These are phyloP conservation scores for Gibbula magus DNA, from an alignment of 2,888 invertebrate genomes.

Conservation along the genomic window DNA sequence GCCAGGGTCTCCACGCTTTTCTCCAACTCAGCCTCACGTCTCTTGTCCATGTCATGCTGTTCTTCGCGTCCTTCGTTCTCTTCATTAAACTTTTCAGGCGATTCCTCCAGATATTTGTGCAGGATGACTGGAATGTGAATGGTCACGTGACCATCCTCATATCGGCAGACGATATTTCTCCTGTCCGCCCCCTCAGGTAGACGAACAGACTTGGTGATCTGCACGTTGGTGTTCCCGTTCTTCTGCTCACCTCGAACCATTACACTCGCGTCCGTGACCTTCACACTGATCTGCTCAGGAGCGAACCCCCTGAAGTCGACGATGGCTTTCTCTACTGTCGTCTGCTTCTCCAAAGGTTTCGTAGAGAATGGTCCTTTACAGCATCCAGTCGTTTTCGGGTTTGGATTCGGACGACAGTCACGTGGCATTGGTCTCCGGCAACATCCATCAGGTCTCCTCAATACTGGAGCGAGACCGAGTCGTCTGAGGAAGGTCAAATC, in stretches of 20 bases:
- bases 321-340: not conserved
- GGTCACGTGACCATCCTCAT: not conserved
- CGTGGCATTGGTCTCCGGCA: too few species aligned
- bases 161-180: not conserved
- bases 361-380: too few species aligned
- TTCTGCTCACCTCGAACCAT: not conserved
- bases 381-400: too few species aligned
- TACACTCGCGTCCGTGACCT: not conserved
- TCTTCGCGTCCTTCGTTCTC: not conserved
- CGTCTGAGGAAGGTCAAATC: too few species aligned
- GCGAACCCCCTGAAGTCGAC: constrained; percentile 4
- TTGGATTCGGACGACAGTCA: too few species aligned
- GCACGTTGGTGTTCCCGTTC: not conserved
- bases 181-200: not conserved
- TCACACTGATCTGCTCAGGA: not conserved
- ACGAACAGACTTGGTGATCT: not conserved
- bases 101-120: not conserved
- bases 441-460: too few species aligned
- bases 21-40: not conserved
- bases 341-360: not conserved
- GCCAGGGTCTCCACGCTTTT: not conserved
- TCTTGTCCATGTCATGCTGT: not conserved
- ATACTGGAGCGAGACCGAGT: too few species aligned
- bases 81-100: not conserved
- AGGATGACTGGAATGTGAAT: not conserved